Evolutionary conservation across 2,797 vertebrate genomes (phyloP).

Genomic region (Hapalemur alaotrensis): DNA sequence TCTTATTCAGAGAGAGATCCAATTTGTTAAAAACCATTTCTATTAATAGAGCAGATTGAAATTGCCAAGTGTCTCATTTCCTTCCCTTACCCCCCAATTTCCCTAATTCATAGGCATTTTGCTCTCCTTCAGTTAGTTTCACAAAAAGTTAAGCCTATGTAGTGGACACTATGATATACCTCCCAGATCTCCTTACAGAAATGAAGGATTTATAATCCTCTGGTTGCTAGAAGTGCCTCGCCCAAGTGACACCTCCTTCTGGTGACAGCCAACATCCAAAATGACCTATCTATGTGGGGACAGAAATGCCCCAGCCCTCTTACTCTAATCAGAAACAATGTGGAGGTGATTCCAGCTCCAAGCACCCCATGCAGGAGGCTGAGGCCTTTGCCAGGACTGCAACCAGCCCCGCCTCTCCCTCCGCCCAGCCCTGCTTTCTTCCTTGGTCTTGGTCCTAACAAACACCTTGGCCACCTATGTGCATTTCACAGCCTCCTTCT

Average conservation of each 20-base stretch:
- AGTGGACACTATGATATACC: not conserved
- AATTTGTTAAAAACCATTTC: constrained; percentile 52
- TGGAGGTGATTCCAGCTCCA: not conserved
- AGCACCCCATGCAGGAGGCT: no score
- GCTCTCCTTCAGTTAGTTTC: not conserved
- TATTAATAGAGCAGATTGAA: constrained; percentile 39
- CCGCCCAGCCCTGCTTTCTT: not conserved
- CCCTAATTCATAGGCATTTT: not conserved
- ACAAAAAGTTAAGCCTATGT: not conserved
- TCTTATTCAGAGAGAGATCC: constrained; percentile 11
- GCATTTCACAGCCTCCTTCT: not conserved
- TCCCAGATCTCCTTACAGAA: no score
- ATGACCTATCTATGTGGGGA: not conserved
- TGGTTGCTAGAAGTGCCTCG: not conserved
- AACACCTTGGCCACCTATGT: not conserved
- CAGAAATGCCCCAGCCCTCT: not conserved
- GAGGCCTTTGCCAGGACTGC: not conserved
- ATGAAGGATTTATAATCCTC: not conserved
- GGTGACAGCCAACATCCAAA: not conserved
- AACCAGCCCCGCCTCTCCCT: not conserved
- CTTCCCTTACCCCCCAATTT: not conserved
- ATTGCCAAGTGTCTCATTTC: constrained; percentile 12
- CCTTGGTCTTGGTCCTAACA: not conserved
- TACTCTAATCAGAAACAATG: not conserved
- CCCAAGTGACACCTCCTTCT: not conserved